Evolutionary conservation across 1,140 invertebrate genomes (phyloP).

Genomic region (Eriocheir sinensis): DNA sequence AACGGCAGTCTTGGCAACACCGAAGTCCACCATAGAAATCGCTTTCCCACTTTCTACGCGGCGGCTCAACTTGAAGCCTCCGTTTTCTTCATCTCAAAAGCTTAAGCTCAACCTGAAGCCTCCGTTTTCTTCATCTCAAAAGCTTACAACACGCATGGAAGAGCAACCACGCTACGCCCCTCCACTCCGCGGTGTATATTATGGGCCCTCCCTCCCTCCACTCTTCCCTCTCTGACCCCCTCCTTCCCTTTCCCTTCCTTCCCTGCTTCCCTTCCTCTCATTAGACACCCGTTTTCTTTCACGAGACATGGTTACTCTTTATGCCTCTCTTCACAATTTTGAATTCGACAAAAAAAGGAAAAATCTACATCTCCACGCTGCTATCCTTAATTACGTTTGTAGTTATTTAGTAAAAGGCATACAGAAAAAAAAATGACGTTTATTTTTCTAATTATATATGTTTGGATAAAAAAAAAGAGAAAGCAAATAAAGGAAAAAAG

Average conservation of each 20-base stretch:
- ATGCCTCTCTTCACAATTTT: too few relatives aligned
- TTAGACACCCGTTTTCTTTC: conserved; percentile 21
- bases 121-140: conserved; percentile 54
- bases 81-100: conserved; percentile 63
- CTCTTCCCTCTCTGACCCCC: not conserved
- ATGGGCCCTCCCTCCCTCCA: not conserved
- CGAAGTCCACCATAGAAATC: conserved; percentile 56
- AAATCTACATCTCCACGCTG: too few relatives aligned
- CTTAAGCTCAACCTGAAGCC: not conserved
- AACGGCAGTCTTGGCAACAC: not conserved
- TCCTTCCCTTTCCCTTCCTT: not conserved
- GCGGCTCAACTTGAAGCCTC: conserved; percentile 30
- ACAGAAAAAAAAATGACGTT: too few relatives aligned
- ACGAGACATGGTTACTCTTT: conserved; percentile 14
- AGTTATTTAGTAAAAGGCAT: too few relatives aligned
- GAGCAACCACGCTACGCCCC: conserved; percentile 33
- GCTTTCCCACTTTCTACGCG: conserved; percentile 68
- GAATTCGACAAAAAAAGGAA: too few relatives aligned
- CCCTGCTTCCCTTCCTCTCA: not conserved
- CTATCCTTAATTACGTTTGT: too few relatives aligned
- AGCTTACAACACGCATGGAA: conserved; percentile 36
- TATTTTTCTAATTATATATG: too few relatives aligned
- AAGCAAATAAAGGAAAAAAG: too few relatives aligned
- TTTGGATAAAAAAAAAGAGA: too few relatives aligned
- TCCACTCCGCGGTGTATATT: conserved; percentile 34